Percentiles rank a stretch among this genome's conserved stretches.
Evolutionary conservation across 2,888 invertebrate genomes (phyloP).

Genomic region (Nysson spinosus): DNA sequence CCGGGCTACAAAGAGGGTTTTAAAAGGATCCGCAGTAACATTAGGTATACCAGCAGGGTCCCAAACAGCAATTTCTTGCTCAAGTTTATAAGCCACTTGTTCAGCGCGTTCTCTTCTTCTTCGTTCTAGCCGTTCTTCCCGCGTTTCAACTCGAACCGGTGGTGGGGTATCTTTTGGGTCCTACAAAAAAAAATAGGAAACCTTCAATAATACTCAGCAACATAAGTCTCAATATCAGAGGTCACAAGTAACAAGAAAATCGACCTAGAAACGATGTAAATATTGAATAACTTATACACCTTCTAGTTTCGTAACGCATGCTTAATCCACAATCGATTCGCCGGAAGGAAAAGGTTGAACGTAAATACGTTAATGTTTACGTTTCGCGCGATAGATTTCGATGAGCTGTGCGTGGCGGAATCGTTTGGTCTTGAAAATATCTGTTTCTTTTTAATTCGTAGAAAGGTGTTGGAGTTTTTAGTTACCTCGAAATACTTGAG

Average conservation of each 20-base stretch:
- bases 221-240: too few species aligned
- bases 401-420: not conserved
- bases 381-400: not conserved
- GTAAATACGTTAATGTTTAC: not conserved
- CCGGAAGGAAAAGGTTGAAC: not conserved
- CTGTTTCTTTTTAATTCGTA: not conserved
- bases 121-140: slow-evolving; percentile 94
- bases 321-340: too few species aligned
- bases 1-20: slow-evolving; percentile 97
- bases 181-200: slow-evolving; percentile 79
- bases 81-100: slow-evolving; percentile 97
- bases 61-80: slow-evolving; percentile 98
- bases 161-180: slow-evolving; percentile 98
- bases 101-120: slow-evolving; percentile 95
- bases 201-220: not conserved
- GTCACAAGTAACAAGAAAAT: too few species aligned
- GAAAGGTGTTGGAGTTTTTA: not conserved
- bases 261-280: not conserved
- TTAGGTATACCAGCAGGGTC: slow-evolving; percentile 89
- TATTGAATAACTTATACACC: not conserved
- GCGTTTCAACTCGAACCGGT: slow-evolving; percentile 95
- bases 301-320: too few species aligned
- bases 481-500: slow-evolving; percentile 93
- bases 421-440: too few species aligned
- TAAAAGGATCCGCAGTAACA: slow-evolving; percentile 95